Base-by-base conservation (phyloP, 2,888 invertebrate genomes). In the Pyrgus malvae region DNA sequence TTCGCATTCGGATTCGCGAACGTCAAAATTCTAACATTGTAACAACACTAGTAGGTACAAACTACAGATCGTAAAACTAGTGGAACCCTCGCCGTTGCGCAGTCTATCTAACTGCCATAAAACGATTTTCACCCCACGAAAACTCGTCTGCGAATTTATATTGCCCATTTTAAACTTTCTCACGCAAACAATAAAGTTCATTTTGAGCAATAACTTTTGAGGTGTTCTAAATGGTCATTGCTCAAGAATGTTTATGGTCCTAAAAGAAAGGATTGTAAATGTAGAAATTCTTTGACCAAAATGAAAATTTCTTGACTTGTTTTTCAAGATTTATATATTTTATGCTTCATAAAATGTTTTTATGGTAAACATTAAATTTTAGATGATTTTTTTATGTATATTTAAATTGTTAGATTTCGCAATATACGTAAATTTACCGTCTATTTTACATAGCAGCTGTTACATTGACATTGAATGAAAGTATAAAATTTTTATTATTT, bases 41-140 rank as follows among this genome's bases (percentile, higher is more conserved):
- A n/a, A n/a, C n/a, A n/a, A n/a, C n/a, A n/a, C n/a, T n/a, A n/a
- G n/a, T n/a, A n/a, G n/a, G 53, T 54, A 54, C 53, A 54, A 53
- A 54, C 53, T 54, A 46, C 17, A 23, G 45, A 23, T 40, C 46
- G 53, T 54, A 54, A 44, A 54, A 46, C 46, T 46, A 46, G 53
- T 46, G 31, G 37, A 38, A 25, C 46, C 44, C 54, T 7, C 33
- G 25, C n/a, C n/a, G n/a, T n/a, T 11, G 23, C 21, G 12, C 40
- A 41, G 40, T 48, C 48, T 48, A 48, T 55, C 42, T 35, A 48
- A 48, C 29, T n/a, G 19, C 29, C 48, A 48, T 55, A 55, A 55
- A 55, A 42, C 37, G 35, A 48, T 55, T 48, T 35, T 27, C 35
- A 38, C 48, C 48, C 55, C 55, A 55, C 35, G 27, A 29, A n/a